These are phyloP conservation scores for Adelosebastes latens DNA, from an alignment of 2,797 vertebrate genomes.

Conservation along the genomic window DNA sequence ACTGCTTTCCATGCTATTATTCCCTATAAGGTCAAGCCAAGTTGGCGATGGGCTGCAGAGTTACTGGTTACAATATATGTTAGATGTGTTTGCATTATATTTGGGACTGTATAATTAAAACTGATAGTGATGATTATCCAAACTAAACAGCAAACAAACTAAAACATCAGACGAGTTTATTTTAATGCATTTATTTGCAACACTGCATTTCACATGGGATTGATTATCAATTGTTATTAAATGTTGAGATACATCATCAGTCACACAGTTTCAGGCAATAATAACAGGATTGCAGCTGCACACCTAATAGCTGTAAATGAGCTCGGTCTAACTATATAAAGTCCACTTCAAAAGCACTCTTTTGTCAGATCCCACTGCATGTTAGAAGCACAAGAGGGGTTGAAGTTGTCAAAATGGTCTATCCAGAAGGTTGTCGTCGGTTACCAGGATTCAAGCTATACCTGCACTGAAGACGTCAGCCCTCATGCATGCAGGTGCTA, in stretches of 20 bases:
- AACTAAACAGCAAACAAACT: conserved; percentile 7
- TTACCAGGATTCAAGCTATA: neutral
- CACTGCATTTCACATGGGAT: conserved; percentile 45
- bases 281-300: neutral
- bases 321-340: neutral
- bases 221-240: neutral
- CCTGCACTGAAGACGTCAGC: conserved; percentile 7
- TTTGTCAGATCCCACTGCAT: conserved; percentile 17
- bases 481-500: conserved; percentile 44
- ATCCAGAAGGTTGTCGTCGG: neutral
- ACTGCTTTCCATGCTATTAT: conserved; percentile 58
- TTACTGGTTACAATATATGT: neutral
- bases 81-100: neutral
- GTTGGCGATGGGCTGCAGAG: conserved; percentile 2
- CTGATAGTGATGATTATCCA: neutral
- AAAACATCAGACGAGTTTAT: conserved; percentile 24
- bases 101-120: neutral
- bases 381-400: neutral
- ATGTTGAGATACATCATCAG: conserved; percentile 1
- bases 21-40: conserved; percentile 48
- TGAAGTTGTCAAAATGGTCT: neutral
- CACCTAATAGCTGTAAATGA: neutral
- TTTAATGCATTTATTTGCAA: conserved; percentile 67
- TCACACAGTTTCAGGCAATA: conserved; percentile 5
- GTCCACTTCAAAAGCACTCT: conserved; percentile 37